A percentile compares a stretch with the other conserved stretches of the same genome.
phyloP scores from a whole-genome alignment of 2,113 vertebrate genomes.

The Hippocampus barbouri region DNA sequence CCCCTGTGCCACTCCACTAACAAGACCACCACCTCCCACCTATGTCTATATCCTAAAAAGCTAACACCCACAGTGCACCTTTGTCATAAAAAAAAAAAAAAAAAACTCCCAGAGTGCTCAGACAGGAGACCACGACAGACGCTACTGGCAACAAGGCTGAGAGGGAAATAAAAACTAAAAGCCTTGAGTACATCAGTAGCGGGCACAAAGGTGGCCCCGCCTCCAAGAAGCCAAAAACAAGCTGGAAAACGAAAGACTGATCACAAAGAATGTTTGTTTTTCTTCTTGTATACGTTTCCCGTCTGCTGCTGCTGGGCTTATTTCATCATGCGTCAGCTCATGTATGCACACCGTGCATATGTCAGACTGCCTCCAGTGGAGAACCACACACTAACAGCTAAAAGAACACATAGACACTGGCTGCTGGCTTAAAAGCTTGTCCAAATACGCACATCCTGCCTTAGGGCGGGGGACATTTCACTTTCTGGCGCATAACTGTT shows the following conservation, averaged over 20 bases:
- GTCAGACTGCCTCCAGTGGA: conserved; percentile 60
- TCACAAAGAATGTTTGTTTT: conserved; percentile 28
- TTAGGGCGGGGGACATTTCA: background rate
- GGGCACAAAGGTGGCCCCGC: conserved; percentile 24
- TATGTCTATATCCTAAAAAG: conserved; percentile 38
- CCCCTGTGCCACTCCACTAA: conserved; percentile 37
- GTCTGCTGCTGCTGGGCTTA: conserved; percentile 42
- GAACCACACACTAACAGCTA: conserved; percentile 40
- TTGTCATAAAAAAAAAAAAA: conserved; percentile 39
- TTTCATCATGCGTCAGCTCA: conserved; percentile 65
- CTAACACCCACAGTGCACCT: conserved; percentile 26
- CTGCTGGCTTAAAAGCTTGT: conserved; percentile 32
- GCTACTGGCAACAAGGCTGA: conserved; percentile 77
- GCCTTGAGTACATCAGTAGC: conserved; percentile 78
- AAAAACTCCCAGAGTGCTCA: conserved; percentile 24
- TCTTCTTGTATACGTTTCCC: background rate
- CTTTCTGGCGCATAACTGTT: conserved; percentile 1
- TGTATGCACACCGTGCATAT: conserved; percentile 90
- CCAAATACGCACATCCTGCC: conserved; percentile 2
- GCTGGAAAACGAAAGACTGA: conserved; percentile 47
- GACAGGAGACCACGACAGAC: conserved; percentile 7
- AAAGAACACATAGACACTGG: conserved; percentile 30
- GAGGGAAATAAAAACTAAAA: conserved; percentile 69
- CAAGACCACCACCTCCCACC: conserved; percentile 31
- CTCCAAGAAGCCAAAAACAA: conserved; percentile 22